These are phyloP conservation scores for Leucophenga maculata DNA, from an alignment of 2,888 invertebrate species.

Conservation along the genomic window DNA sequence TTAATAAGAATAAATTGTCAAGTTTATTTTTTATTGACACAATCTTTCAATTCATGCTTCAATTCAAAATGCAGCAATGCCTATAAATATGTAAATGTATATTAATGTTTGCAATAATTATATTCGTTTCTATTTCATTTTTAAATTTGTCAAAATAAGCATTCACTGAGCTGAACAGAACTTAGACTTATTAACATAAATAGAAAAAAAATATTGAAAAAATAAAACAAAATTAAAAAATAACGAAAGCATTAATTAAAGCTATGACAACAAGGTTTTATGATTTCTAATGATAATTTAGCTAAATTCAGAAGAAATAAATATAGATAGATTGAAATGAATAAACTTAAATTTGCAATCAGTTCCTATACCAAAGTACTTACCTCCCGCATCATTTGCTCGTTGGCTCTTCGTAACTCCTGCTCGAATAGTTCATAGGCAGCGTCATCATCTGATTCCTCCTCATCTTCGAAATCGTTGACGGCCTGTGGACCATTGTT, in stretches of 20 bases:
- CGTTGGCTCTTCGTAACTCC: slow-evolving; percentile 68
- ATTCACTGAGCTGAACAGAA: slow-evolving; percentile 9
- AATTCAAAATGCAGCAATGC: not conserved
- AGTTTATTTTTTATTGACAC: slow-evolving; percentile 17
- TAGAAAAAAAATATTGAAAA: not conserved
- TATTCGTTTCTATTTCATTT: slow-evolving; percentile 35
- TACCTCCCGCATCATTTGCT: slow-evolving; percentile 71
- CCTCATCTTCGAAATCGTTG: slow-evolving; percentile 39
- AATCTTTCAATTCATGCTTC: not conserved
- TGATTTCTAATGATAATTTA: slow-evolving; percentile 66
- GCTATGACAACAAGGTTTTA: slow-evolving; percentile 53
- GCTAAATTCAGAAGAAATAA: slow-evolving; percentile 45
- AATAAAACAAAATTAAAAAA: slow-evolving; percentile 40
- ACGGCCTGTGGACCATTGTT: slow-evolving; percentile 55
- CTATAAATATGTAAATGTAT: slow-evolving; percentile 3
- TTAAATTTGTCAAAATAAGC: slow-evolving; percentile 11
- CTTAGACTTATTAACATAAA: slow-evolving; percentile 25
- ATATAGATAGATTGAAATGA: slow-evolving; percentile 2
- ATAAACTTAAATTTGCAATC: not conserved
- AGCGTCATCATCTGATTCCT: slow-evolving; percentile 32
- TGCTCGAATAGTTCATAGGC: slow-evolving; percentile 63
- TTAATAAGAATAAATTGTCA: not conserved
- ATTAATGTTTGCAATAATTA: slow-evolving; percentile 32
- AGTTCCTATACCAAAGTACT: slow-evolving; percentile 37
- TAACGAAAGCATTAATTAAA: slow-evolving; percentile 55